A percentile compares a stretch with the other conserved stretches of the same genome.
Evolutionary conservation across 2,797 vertebrate genomes (phyloP).

Genomic region (Paguma larvata): DNA sequence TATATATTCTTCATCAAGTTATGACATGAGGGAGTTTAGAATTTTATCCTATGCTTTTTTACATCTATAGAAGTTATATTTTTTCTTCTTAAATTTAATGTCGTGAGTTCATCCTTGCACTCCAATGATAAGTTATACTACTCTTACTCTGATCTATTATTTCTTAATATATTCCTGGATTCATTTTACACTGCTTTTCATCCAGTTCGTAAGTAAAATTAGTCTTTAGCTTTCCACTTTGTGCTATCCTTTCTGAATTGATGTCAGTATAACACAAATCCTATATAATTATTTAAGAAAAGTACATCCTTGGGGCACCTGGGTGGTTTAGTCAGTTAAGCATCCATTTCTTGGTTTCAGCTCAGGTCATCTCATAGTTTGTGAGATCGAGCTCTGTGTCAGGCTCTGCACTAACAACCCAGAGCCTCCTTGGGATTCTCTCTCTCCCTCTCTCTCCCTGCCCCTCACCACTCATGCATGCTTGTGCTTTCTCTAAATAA

Average conservation of each 20-base stretch:
- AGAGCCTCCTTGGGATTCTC: too few relatives aligned
- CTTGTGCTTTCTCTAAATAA: too few relatives aligned
- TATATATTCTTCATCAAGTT: not conserved
- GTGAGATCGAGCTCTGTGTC: too few relatives aligned
- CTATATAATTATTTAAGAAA: not conserved
- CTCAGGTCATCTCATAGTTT: too few relatives aligned
- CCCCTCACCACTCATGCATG: too few relatives aligned
- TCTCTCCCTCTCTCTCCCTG: too few relatives aligned
- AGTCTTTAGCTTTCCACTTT: not conserved
- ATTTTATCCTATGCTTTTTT: conserved; percentile 10
- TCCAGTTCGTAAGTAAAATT: not conserved
- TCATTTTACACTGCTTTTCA: conserved; percentile 15
- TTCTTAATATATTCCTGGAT: conserved; percentile 7
- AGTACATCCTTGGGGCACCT: not conserved
- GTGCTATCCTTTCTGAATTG: not conserved
- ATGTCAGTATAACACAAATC: not conserved
- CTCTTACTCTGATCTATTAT: not conserved
- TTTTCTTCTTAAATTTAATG: not conserved
- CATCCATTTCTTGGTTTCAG: too few relatives aligned
- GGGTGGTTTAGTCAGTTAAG: too few relatives aligned
- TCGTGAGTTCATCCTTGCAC: not conserved
- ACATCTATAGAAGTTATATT: not conserved
- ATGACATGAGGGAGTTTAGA: not conserved
- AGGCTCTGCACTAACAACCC: too few relatives aligned
- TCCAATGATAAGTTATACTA: not conserved